Percentiles rank a stretch among this genome's conserved stretches.
These are phyloP conservation scores for Acanthis flammea DNA, from an alignment of 2,797 vertebrate species.

Conservation along the genomic window DNA sequence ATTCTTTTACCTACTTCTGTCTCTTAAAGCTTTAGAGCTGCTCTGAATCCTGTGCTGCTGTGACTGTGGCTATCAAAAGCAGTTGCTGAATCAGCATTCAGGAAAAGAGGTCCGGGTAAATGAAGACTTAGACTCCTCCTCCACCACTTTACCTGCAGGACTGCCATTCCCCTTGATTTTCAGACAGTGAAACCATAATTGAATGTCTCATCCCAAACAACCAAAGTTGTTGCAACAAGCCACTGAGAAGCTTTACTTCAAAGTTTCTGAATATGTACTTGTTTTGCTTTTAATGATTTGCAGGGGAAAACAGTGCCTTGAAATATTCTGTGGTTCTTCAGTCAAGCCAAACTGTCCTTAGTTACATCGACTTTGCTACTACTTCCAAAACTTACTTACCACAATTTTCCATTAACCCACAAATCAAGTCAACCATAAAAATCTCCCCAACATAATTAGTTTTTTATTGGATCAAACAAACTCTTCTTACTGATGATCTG, in stretches of 20 bases:
- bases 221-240: not conserved
- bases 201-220: not conserved
- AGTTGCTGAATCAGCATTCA: not conserved
- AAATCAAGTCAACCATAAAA: not conserved
- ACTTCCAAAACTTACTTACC: not conserved
- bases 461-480: not conserved
- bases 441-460: not conserved
- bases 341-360: not conserved
- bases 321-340: not conserved
- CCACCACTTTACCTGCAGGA: not conserved
- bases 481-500: not conserved
- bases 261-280: not conserved
- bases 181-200: not conserved
- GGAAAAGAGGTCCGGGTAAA: not conserved
- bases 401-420: not conserved
- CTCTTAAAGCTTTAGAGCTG: not conserved
- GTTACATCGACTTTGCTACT: not conserved
- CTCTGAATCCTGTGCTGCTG: not conserved
- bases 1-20: not conserved
- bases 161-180: not conserved
- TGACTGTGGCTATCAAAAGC: not conserved
- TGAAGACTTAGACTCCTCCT: not conserved
- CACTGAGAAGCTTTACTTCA: not conserved
- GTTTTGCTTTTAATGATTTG: not conserved
- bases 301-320: not conserved